Base-by-base conservation (phyloP, 2,888 invertebrate species). In the Ditula angustiorana region DNA sequence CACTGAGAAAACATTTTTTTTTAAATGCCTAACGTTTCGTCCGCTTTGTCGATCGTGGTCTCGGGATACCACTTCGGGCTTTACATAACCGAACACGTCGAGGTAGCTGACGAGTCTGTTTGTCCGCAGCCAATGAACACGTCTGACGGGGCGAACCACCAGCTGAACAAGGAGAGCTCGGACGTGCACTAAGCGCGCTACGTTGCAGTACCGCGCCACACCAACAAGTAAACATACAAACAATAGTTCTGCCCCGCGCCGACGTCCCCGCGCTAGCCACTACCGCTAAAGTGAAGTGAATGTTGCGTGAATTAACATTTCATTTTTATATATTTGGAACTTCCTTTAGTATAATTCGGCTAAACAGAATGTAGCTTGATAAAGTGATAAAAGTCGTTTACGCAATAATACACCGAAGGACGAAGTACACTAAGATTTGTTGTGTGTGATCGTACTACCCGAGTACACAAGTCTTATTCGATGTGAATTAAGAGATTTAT, bases 91-190 rank as follows among this genome's bases (percentile, higher is more conserved):
- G n/a, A 11, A 47, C 8, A 62, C 35, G 13, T 24, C 1, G 28
- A 2, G 0, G 8, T 28, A 8, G 49, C 13, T 24, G 46, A 53
- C n/a, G 5, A 10, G 19, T 47, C 11, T 24, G n/a, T 61, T 74
- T 81, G 69, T 72, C 94, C 93, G 44, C 94, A 96, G 96, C 96
- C 96, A 83, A 95, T 96, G 93, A 96, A 95, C 94, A 95, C 96
- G 85, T 95, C 96, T 86, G 96, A 96, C 93, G 96, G 96, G 91
- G 96, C 96, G 87, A 96, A 96, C 93, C 97, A 96, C 92, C 96
- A 96, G 93, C 92, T 96, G 88, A 81, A 70, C 75, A 96, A 96
- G 87, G 96, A 96, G 94, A 95, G 96, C 87, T 96, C 96, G 82
- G 96, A 97, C 94, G 96, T 96, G 90, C 96, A 96, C 95, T 96